These are phyloP conservation scores for Argyrosomus japonicus DNA, from an alignment of 2,113 vertebrate species.

Conservation along the genomic window DNA sequence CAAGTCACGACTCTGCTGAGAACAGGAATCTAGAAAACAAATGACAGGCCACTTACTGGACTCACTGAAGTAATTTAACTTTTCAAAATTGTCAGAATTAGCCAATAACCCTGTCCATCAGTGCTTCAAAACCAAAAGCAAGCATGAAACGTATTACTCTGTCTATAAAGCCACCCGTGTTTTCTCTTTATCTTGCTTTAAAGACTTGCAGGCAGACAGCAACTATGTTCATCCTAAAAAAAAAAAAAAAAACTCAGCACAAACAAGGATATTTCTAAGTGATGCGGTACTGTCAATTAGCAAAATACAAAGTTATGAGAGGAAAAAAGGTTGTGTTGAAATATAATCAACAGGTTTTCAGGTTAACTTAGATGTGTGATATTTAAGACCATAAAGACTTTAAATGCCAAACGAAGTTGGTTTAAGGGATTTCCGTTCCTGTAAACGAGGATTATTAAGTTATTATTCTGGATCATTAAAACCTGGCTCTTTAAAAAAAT, in stretches of 20 bases:
- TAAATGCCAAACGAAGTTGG: background rate
- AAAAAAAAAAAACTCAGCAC: background rate
- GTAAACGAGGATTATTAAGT: background rate
- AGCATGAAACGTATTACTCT: background rate
- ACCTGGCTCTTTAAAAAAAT: background rate
- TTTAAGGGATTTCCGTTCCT: background rate
- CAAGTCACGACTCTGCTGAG: constrained; percentile 1
- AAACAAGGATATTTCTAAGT: background rate
- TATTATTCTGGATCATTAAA: background rate
- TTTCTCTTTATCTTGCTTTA: background rate
- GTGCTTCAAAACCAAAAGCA: background rate
- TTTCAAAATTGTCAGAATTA: constrained; percentile 15
- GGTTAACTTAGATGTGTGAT: background rate
- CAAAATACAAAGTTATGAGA: background rate
- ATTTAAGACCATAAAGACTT: background rate
- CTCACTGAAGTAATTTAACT: background rate
- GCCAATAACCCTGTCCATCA: background rate
- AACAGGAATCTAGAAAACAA: background rate
- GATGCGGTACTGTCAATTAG: background rate
- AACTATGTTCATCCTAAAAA: background rate
- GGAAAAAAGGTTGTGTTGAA: background rate
- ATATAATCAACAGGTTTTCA: background rate
- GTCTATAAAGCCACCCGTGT: background rate
- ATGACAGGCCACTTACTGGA: background rate
- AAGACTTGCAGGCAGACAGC: background rate